Percentiles rank a stretch among this genome's conserved stretches.
Evolutionary conservation across 2,797 vertebrate genomes (phyloP).

Genomic region (Eleutherodactylus coqui): DNA sequence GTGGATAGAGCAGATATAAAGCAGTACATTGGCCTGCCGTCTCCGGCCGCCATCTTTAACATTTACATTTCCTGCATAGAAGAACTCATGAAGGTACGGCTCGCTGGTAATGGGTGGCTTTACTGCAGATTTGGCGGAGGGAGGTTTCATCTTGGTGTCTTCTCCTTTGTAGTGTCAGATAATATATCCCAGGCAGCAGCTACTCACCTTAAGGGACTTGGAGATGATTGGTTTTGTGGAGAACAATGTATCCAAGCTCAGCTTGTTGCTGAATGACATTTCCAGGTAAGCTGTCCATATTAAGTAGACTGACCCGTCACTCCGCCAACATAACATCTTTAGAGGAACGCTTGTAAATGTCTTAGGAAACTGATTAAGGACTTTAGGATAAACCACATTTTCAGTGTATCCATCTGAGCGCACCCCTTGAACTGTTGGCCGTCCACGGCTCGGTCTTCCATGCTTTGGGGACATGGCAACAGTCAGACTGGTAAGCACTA

Average conservation of each 20-base stretch:
- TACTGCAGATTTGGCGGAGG: too few relatives aligned
- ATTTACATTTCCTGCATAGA: conserved; percentile 95
- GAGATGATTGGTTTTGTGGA: conserved; percentile 88
- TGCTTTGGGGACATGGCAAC: too few relatives aligned
- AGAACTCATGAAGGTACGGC: conserved; percentile 95
- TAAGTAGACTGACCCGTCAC: too few relatives aligned
- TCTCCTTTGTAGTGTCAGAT: conserved; percentile 86
- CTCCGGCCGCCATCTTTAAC: conserved; percentile 88
- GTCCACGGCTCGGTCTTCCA: too few relatives aligned
- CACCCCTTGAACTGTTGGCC: too few relatives aligned
- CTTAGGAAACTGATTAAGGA: too few relatives aligned
- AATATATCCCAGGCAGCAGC: conserved; percentile 91
- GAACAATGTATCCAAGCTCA: conserved; percentile 88
- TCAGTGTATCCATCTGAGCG: too few relatives aligned
- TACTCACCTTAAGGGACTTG: conserved; percentile 89
- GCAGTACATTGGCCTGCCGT: conserved; percentile 94
- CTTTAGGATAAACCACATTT: too few relatives aligned
- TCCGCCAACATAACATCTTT: too few relatives aligned
- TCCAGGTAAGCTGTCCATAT: conserved; percentile 75
- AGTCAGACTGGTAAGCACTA: too few relatives aligned
- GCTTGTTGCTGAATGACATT: conserved; percentile 85
- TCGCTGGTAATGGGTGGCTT: background rate
- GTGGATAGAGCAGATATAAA: conserved; percentile 98
- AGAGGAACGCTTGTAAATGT: too few relatives aligned
- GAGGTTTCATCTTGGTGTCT: too few relatives aligned